Evolutionary conservation across 2,797 vertebrate species (phyloP).

Genomic region (Eleutherodactylus coqui): DNA sequence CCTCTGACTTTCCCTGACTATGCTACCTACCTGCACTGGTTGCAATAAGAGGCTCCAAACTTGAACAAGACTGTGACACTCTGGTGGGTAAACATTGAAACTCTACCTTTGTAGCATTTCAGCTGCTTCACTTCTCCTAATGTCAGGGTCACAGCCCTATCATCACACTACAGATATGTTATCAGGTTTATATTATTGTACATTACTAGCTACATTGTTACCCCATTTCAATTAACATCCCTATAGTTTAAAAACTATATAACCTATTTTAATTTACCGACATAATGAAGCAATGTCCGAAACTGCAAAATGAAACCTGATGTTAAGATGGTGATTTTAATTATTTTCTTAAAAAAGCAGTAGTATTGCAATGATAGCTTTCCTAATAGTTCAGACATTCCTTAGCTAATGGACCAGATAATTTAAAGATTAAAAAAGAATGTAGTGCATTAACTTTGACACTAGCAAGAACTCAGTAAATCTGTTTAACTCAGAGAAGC

Average conservation of each 20-base stretch:
- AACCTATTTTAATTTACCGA: not conserved
- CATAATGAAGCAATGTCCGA: conserved; percentile 15
- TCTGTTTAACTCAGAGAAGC: not conserved
- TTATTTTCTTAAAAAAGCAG: conserved; percentile 24
- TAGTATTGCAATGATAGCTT: not conserved
- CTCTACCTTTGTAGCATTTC: no score
- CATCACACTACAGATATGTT: not conserved
- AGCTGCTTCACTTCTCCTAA: no score
- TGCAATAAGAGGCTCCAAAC: no score
- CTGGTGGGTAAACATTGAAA: no score
- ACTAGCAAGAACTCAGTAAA: conserved; percentile 22
- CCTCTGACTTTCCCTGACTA: no score
- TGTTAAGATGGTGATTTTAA: conserved; percentile 6
- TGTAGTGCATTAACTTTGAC: conserved; percentile 34
- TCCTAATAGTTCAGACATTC: conserved; percentile 19
- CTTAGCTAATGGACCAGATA: not conserved
- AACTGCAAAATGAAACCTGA: not conserved
- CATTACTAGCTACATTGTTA: not conserved
- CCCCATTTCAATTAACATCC: not conserved
- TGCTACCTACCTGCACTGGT: no score
- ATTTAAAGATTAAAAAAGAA: conserved; percentile 31
- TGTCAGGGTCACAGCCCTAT: no score
- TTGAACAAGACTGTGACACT: no score
- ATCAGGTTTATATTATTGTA: not conserved
- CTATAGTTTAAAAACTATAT: not conserved